phyloP scores from a whole-genome alignment of 1,140 invertebrate species.

The Lamellibrachia luymesi region DNA sequence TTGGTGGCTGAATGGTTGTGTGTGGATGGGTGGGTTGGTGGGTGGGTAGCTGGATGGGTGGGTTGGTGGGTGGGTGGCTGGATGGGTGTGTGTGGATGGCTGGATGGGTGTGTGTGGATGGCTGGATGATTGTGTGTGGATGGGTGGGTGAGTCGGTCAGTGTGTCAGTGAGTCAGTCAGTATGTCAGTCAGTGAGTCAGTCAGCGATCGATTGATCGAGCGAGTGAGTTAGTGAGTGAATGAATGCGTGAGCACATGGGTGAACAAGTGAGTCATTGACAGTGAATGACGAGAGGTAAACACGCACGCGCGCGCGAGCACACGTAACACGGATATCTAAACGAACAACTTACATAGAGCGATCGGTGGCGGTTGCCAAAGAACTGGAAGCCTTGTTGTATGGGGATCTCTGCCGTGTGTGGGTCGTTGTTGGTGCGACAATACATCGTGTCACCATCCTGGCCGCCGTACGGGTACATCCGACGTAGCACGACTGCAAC shows the following conservation, averaged over 20 bases:
- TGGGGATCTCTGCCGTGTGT: neutral
- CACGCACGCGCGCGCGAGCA: constrained; percentile 12
- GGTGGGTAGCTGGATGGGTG: constrained; percentile 20
- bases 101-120: no score
- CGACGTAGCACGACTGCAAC: neutral
- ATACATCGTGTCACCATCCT: neutral
- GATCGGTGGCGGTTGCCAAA: neutral
- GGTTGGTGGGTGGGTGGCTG: constrained; percentile 25
- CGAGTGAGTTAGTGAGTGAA: neutral
- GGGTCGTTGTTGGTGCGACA: neutral
- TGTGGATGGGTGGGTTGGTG: neutral
- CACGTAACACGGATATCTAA: neutral
- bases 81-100: constrained; percentile 16
- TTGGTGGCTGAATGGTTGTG: no score
- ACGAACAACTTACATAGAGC: neutral
- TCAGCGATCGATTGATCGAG: neutral
- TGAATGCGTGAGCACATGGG: no score
- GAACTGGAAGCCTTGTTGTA: neutral
- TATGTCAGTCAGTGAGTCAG: neutral
- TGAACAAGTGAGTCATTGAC: no score
- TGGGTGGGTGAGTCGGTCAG: neutral
- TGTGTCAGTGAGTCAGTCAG: neutral
- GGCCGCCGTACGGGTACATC: neutral
- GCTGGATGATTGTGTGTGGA: no score
- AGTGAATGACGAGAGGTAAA: no score